These are phyloP conservation scores for Cynopterus sphinx DNA, from an alignment of 2,797 vertebrate species.

Conservation along the genomic window DNA sequence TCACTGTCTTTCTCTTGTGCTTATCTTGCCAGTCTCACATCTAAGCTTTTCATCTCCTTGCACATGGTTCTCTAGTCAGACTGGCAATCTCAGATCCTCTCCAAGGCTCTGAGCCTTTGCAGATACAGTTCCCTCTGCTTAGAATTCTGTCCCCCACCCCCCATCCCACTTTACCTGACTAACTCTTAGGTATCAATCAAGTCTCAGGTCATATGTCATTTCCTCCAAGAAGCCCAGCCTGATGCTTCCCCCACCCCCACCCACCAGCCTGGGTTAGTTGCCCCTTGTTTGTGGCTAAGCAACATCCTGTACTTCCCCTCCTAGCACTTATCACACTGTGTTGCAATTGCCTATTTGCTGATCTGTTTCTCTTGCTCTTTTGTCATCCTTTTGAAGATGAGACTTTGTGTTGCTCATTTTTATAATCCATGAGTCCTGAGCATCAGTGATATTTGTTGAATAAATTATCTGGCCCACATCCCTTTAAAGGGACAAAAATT, in stretches of 20 bases:
- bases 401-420: background rate
- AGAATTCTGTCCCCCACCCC: background rate
- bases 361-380: conserved; percentile 9
- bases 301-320: conserved; percentile 67
- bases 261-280: background rate
- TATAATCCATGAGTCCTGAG: background rate
- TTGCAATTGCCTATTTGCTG: conserved; percentile 39
- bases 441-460: background rate
- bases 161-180: background rate
- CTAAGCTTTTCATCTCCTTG: background rate
- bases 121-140: background rate
- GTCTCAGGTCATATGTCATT: conserved; percentile 18
- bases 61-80: background rate
- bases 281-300: conserved; percentile 70
- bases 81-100: background rate
- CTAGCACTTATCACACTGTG: background rate
- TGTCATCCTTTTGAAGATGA: background rate
- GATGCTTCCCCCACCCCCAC: background rate
- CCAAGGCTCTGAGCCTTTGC: background rate
- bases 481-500: conserved; percentile 21
- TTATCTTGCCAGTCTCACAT: background rate
- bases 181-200: background rate
- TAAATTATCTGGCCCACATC: background rate
- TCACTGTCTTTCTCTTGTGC: background rate
- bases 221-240: conserved; percentile 62